phyloP scores from a whole-genome alignment of 2,888 invertebrate genomes.

The Heteromurus nitidus region DNA sequence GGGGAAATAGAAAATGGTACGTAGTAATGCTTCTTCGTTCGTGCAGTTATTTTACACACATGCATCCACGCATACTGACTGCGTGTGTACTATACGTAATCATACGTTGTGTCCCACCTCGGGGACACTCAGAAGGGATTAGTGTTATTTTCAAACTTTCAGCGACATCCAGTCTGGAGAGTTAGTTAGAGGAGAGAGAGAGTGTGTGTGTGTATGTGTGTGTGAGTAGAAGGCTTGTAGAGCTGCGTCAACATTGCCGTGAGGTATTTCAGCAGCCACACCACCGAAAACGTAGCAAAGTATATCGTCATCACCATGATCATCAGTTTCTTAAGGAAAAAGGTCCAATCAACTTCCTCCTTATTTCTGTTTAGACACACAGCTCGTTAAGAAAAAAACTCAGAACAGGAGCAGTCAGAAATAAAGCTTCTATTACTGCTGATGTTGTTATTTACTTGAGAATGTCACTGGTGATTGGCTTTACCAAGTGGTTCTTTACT shows the following conservation, averaged over 20 bases:
- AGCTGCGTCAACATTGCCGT: not conserved
- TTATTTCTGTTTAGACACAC: slow-evolving; percentile 45
- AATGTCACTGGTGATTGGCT: slow-evolving; percentile 60
- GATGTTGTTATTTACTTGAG: slow-evolving; percentile 45
- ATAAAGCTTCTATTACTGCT: slow-evolving; percentile 36
- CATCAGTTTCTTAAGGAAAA: slow-evolving; percentile 6
- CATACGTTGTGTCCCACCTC: slow-evolving; percentile 46
- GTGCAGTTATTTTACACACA: no score
- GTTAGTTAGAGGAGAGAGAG: not conserved
- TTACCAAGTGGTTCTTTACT: slow-evolving; percentile 14
- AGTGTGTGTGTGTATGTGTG: no score
- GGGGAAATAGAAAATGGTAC: no score
- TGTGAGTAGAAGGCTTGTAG: no score
- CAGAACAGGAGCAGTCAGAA: slow-evolving; percentile 11
- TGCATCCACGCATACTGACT: no score
- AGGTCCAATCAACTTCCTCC: slow-evolving; percentile 52
- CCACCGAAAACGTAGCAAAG: slow-evolving; percentile 16
- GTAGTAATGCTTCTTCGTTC: no score
- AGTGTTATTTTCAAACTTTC: slow-evolving; percentile 51
- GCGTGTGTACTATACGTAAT: not conserved
- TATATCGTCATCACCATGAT: slow-evolving; percentile 26
- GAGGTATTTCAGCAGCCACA: not conserved
- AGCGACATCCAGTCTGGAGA: slow-evolving; percentile 40
- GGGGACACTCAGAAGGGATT: slow-evolving; percentile 61
- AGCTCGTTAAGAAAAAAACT: slow-evolving; percentile 54